Conservation (phyloP, 2,888 invertebrate species). For the Rhaphigaster nebulosa region DNA sequence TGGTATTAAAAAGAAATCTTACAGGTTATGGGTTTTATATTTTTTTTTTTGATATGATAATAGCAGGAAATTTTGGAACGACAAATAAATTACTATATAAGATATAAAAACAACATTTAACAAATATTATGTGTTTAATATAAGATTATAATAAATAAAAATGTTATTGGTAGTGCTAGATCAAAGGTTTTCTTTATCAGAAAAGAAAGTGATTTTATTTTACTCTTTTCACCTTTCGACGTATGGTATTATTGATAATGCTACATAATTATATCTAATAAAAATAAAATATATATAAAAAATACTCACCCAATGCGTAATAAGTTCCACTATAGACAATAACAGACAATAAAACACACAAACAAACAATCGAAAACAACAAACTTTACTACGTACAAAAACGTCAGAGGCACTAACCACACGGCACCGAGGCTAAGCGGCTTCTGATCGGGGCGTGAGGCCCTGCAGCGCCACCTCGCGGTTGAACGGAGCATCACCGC, state of each 20-base stretch:
- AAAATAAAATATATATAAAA: neutral
- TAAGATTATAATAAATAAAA: too few relatives aligned
- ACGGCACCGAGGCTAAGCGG: slow-evolving; percentile 24
- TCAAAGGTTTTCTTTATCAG: too few relatives aligned
- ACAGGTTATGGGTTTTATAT: too few relatives aligned
- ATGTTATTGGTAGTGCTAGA: too few relatives aligned
- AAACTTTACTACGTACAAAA: neutral
- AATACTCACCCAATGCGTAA: neutral
- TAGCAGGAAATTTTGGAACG: too few relatives aligned
- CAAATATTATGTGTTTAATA: too few relatives aligned
- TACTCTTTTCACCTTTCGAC: too few relatives aligned
- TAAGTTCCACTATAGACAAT: neutral
- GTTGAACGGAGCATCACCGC: neutral
- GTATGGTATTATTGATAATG: neutral
- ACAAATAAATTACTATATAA: too few relatives aligned
- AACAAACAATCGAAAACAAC: slow-evolving; percentile 20
- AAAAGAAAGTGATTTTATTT: too few relatives aligned
- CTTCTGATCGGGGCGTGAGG: neutral
- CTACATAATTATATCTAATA: neutral
- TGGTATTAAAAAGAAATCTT: too few relatives aligned
- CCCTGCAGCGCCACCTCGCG: slow-evolving; percentile 40
- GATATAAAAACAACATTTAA: too few relatives aligned
- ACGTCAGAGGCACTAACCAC: neutral
- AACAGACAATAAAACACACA: neutral
- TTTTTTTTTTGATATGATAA: too few relatives aligned